These are phyloP conservation scores for Neomorphus geoffroyi DNA, from an alignment of 2,797 vertebrate genomes.

Conservation along the genomic window DNA sequence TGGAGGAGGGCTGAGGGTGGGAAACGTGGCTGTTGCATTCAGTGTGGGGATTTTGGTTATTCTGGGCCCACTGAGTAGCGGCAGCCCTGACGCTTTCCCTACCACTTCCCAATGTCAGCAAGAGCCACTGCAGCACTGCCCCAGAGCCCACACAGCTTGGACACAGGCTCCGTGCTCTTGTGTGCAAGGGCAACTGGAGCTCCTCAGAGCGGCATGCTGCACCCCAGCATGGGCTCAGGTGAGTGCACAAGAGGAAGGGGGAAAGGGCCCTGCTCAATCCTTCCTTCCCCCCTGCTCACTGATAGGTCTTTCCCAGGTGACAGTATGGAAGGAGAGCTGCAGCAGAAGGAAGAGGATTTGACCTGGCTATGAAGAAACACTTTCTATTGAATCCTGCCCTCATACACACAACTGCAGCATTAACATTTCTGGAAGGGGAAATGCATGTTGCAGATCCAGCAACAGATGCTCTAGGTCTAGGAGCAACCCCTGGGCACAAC, in stretches of 20 bases:
- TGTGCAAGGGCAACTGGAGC: not conserved
- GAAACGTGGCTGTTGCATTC: rapidly evolving
- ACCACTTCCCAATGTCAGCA: not conserved
- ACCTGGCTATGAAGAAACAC: not conserved
- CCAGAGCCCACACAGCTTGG: rapidly evolving
- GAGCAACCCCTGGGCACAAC: not conserved
- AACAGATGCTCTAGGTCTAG: not conserved
- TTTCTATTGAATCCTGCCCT: not conserved
- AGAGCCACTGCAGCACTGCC: not conserved
- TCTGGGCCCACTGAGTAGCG: not conserved
- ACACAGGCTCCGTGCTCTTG: not conserved
- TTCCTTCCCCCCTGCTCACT: not conserved
- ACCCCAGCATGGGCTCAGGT: rapidly evolving
- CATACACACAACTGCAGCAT: rapidly evolving
- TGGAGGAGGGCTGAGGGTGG: not conserved
- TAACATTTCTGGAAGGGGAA: not conserved
- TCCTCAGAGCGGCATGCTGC: rapidly evolving
- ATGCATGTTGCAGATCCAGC: not conserved
- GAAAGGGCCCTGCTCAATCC: not conserved
- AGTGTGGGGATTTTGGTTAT: not conserved
- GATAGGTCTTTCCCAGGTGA: not conserved
- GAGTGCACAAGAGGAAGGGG: not conserved
- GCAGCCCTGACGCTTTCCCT: not conserved
- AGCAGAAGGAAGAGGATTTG: not conserved
- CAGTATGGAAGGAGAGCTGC: not conserved